These are phyloP conservation scores for Drosophila nigritarsus DNA, from an alignment of 2,888 invertebrate species.

Conservation along the genomic window DNA sequence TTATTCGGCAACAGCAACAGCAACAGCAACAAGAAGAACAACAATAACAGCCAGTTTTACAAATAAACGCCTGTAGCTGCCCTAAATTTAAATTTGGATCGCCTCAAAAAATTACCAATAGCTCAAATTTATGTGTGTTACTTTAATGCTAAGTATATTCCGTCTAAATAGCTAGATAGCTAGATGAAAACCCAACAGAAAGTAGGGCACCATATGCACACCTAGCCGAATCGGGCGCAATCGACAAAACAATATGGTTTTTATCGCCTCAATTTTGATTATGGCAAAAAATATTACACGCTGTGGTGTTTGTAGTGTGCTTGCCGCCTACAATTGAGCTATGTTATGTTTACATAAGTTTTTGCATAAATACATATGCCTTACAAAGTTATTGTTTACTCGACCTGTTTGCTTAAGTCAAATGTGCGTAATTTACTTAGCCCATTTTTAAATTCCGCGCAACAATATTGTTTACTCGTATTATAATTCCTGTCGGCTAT, in stretches of 20 bases:
- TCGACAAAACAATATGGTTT: slow-evolving; percentile 74
- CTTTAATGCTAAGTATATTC: slow-evolving; percentile 47
- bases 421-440: slow-evolving; percentile 76
- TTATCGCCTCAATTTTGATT: slow-evolving; percentile 72
- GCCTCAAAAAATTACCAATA: slow-evolving; percentile 28
- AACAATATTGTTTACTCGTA: slow-evolving; percentile 58
- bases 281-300: slow-evolving; percentile 78
- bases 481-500: slow-evolving; percentile 42
- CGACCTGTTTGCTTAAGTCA: slow-evolving; percentile 56
- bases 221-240: slow-evolving; percentile 46
- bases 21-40: slow-evolving; percentile 18
- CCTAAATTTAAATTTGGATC: slow-evolving; percentile 62
- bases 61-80: slow-evolving; percentile 76
- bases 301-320: slow-evolving; percentile 38
- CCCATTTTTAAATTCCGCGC: slow-evolving; percentile 63
- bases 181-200: slow-evolving; percentile 35
- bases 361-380: slow-evolving; percentile 15
- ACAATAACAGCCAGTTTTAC: slow-evolving; percentile 52
- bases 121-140: slow-evolving; percentile 44
- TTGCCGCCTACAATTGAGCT: slow-evolving; percentile 11
- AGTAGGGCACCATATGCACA: slow-evolving; percentile 76
- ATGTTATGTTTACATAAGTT: slow-evolving; percentile 23
- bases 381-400: slow-evolving; percentile 69
- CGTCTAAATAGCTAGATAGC: slow-evolving; percentile 1
- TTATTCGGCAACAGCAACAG: slow-evolving; percentile 45